Evolutionary conservation across 2,888 invertebrate species (phyloP), one percentile per base, ranked within the genome.

Genomic region (Adelognathus sp.): DNA sequence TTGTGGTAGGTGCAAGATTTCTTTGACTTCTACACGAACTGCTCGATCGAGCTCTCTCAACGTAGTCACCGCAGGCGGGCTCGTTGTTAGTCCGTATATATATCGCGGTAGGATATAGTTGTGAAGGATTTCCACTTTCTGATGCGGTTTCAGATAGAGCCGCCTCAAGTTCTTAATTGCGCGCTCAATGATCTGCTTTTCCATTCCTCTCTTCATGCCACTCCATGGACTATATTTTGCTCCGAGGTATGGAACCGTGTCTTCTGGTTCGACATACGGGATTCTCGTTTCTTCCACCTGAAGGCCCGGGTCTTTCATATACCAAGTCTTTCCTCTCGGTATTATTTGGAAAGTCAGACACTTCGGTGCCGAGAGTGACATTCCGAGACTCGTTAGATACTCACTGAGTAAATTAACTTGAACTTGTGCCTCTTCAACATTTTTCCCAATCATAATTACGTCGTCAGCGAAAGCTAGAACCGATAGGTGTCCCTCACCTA

Each of bases 401-500:
- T 18, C 11, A 0, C 9, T 0, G 0, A 79, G 16, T 0, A 14
- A 6, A 0, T 9, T 1, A 0, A 79, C 0, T 9, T 83, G 83
- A 0, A 6, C 0, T 1, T 61, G 31, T 0, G 80, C 78, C 5
- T 66, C 67, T 0, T 1, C 2, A 0, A 2, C 2, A 11, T 64
- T 21, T 0, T 27, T 29, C 0, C 31, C 79, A 0, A 84, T 0
- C 3, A 80, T n/a, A 0, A 83, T 77, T 0, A 83, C 1, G 9
- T 85, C 84, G 41, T 85, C 84, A 0, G 82, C 85, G 7, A 85
- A 83, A 0, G 80, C 83, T 2, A 82, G 3, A 0, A 71, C 58
- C 0, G 81, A 1, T 0, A 84, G 14, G 7, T 0, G 44, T 0
- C 5, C 7, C 0, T 18, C 52, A 0, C 58, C 71, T 1, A 74